Evolutionary conservation across 2,888 invertebrate species (phyloP).

Genomic region (Lasioglossum oenotherae): DNA sequence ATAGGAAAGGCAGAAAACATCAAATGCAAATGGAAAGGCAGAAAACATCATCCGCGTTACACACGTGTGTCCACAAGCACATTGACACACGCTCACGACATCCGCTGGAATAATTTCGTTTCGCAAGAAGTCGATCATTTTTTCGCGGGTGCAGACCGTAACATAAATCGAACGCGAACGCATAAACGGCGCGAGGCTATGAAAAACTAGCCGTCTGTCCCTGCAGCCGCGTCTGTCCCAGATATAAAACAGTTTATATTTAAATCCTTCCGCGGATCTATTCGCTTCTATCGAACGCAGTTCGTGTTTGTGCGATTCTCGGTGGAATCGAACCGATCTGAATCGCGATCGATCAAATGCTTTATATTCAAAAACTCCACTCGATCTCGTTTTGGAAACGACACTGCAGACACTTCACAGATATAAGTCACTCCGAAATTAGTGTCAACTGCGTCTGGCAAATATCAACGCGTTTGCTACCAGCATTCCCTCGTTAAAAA

Average conservation of each 20-base stretch:
- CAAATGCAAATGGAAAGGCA: background rate
- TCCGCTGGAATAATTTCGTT: background rate
- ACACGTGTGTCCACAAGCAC: background rate
- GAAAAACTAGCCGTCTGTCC: background rate
- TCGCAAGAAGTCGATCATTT: background rate
- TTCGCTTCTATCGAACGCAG: background rate
- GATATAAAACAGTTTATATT: slow-evolving; percentile 35
- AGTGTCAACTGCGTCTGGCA: background rate
- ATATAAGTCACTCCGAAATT: background rate
- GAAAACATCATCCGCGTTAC: background rate
- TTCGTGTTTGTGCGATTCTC: background rate
- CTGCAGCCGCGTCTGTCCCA: background rate
- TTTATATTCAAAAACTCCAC: background rate
- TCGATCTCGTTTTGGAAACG: background rate
- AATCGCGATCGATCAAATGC: background rate
- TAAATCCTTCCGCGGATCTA: slow-evolving; percentile 38
- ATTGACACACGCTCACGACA: background rate
- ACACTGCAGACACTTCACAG: background rate
- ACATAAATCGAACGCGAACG: background rate
- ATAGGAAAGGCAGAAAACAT: background rate
- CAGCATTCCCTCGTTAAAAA: background rate
- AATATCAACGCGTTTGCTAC: background rate
- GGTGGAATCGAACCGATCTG: background rate
- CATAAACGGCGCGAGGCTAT: slow-evolving; percentile 5
- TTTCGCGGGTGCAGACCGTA: background rate